These are phyloP conservation scores for Nephrotoma flavescens DNA, from an alignment of 2,888 invertebrate species.

Conservation along the genomic window DNA sequence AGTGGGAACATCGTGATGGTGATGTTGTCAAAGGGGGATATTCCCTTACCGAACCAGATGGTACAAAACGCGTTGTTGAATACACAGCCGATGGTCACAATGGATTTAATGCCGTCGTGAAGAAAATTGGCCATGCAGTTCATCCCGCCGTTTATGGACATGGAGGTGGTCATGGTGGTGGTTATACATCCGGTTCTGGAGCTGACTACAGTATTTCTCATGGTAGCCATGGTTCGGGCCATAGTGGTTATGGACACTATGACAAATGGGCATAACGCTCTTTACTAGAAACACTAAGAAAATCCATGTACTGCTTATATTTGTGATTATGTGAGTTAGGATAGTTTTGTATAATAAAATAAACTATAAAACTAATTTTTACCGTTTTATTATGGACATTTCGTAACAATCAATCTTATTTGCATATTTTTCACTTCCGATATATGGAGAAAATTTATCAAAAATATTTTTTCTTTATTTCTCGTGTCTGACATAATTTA, in stretches of 20 bases:
- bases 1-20: slow-evolving; percentile 37
- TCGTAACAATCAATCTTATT: no score
- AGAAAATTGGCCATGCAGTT: slow-evolving; percentile 30
- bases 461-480: neutral
- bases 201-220: slow-evolving; percentile 17
- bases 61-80: slow-evolving; percentile 35
- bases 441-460: neutral
- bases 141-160: slow-evolving; percentile 1
- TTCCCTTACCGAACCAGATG: slow-evolving; percentile 34
- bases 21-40: slow-evolving; percentile 35
- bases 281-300: no score
- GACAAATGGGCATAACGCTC: neutral
- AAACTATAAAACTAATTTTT: neutral
- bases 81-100: slow-evolving; percentile 35
- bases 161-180: neutral
- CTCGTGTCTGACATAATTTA: neutral
- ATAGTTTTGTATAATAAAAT: neutral
- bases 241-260: neutral
- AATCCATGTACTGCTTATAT: neutral
- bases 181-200: neutral
- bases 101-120: slow-evolving; percentile 35
- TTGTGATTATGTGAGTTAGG: neutral
- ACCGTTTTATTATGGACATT: no score
- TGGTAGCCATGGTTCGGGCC: slow-evolving; percentile 1
- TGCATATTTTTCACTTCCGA: neutral